A percentile compares a stretch with the other conserved stretches of the same genome.
These are phyloP conservation scores for Ictidomys tridecemlineatus DNA, from an alignment of 2,113 vertebrate species.

Conservation along the genomic window DNA sequence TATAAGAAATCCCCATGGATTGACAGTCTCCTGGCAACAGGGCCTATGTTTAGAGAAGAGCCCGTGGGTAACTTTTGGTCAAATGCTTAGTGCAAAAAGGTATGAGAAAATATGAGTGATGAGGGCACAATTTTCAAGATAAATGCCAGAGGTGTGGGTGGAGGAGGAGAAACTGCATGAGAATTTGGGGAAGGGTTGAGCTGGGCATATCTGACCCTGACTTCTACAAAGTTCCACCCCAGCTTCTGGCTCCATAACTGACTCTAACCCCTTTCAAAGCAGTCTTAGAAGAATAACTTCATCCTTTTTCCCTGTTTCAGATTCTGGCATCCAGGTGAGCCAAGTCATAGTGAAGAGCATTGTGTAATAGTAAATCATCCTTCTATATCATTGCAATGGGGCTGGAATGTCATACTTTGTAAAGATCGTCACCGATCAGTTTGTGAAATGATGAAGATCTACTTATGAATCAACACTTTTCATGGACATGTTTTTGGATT, in stretches of 20 bases:
- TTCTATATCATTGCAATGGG: accelerated
- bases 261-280: neutral
- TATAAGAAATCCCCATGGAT: neutral
- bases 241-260: neutral
- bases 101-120: neutral
- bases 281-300: neutral
- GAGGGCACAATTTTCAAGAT: too few species aligned
- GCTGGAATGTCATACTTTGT: neutral
- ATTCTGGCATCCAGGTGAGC: slow-evolving; percentile 57
- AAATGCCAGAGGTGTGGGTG: neutral
- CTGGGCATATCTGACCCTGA: neutral
- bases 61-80: neutral
- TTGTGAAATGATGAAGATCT: slow-evolving; percentile 67
- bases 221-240: neutral
- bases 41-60: neutral
- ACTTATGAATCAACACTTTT: slow-evolving; percentile 46
- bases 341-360: accelerated
- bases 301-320: slow-evolving; percentile 46
- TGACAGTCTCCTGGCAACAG: neutral
- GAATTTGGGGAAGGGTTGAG: neutral
- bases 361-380: neutral
- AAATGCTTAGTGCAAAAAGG: neutral
- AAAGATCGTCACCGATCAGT: accelerated
- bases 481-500: neutral
- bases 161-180: neutral